Evolutionary conservation across 1,140 invertebrate genomes (phyloP), one percentile per base, ranked within the genome.

Genomic region (Drosophila albomicans): DNA sequence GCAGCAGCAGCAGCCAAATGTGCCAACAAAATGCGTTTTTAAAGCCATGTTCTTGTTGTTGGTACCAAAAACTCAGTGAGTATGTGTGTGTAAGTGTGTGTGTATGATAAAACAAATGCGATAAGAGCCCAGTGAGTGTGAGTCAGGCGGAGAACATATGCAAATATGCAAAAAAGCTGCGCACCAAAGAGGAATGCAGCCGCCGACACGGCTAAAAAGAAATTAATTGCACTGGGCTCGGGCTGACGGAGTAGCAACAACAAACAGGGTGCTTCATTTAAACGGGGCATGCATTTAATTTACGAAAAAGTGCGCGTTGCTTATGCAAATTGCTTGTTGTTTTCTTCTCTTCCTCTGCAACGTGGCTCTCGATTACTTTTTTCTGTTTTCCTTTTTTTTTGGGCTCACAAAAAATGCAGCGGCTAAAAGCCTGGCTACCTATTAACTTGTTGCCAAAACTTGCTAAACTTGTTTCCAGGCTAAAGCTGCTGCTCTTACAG

Each of bases 251-350:
- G 10, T 70, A 71, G 2, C 75, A 71, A 1, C 68, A 71, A n/a
- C 67, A 70, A 80, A 88, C 84, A 88, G 85, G 84, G 84, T 87
- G 84, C 84, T 84, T 85, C 84, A 87, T 87, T 89, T 87, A 84
- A 74, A 71, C 67, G 84, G 84, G 69, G 68, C 77, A 75, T 84
- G 81, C 85, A 88, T 88, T 88, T 88, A 88, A 88, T 88, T 88
- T 88, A 88, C 85, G 81, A 89, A 89, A 89, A 89, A 89, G 81
- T 89, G 85, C 85, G 85, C 85, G 86, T 89, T 89, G 86, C 86
- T 81, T 89, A 89, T 89, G 85, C 85, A 89, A 89, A 89, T 89
- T 89, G 82, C 85, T 82, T 85, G 82, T 79, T 86, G 82, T 62
- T 78, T 80, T 74, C 74, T 61, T 71, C 80, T 38, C 80, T 38